phyloP scores from a whole-genome alignment of 2,888 invertebrate species.

The Eristalis tenax region DNA sequence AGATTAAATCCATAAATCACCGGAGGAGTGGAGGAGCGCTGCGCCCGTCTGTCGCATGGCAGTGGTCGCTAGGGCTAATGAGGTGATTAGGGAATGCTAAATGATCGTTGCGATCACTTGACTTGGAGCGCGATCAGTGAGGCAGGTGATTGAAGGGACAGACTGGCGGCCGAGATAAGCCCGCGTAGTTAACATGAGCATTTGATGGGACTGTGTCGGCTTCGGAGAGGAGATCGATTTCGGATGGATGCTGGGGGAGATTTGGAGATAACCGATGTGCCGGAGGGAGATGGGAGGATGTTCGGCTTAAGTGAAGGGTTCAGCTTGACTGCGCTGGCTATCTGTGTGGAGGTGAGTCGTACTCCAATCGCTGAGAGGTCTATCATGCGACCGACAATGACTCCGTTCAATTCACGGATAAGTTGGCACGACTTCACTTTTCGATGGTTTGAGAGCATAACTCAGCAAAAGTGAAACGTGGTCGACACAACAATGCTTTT shows the following conservation, averaged over 20 bases:
- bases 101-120: slow-evolving; percentile 44
- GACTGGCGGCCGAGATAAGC: slow-evolving; percentile 4
- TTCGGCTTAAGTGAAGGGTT: no score
- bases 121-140: background rate
- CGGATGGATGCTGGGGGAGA: background rate
- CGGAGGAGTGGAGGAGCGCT: background rate
- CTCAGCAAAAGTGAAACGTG: background rate
- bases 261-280: background rate
- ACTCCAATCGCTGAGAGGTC: no score
- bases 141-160: slow-evolving; percentile 12
- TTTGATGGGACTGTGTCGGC: background rate
- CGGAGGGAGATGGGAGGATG: background rate
- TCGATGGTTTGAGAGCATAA: background rate
- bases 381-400: no score
- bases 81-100: slow-evolving; percentile 53
- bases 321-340: no score
- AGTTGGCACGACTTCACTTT: background rate
- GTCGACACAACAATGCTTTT: background rate
- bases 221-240: background rate
- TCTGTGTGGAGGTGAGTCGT: no score
- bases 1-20: slow-evolving; percentile 63
- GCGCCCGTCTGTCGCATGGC: slow-evolving; percentile 15
- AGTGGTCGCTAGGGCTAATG: slow-evolving; percentile 51
- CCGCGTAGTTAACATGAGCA: background rate
- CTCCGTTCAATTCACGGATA: background rate